Conservation (phyloP, 2,797 vertebrate species). For the Fringilla coelebs region DNA sequence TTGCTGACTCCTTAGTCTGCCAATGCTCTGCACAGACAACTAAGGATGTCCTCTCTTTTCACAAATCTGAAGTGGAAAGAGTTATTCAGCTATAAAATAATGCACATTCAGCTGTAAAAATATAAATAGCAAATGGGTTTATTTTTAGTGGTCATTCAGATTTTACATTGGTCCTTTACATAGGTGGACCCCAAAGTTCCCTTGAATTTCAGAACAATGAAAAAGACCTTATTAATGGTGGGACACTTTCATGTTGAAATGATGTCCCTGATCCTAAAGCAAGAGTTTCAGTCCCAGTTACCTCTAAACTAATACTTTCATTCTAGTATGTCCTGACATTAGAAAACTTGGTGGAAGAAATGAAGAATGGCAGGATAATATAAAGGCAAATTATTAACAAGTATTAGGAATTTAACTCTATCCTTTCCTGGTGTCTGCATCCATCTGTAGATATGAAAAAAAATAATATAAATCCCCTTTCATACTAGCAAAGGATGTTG, state of each 20-base stretch:
- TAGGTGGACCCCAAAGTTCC: not conserved
- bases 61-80: not conserved
- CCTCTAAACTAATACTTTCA: not conserved
- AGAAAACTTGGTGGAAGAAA: not conserved
- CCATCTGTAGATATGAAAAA: not conserved
- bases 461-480: not conserved
- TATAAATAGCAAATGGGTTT: not conserved
- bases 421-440: not conserved
- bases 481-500: not conserved
- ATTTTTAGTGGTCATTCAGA: not conserved
- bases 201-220: not conserved
- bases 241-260: not conserved
- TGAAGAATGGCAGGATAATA: not conserved
- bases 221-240: not conserved
- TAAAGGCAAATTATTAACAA: not conserved
- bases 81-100: no score
- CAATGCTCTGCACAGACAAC: not conserved
- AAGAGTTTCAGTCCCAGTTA: not conserved
- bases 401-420: not conserved
- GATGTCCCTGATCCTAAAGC: not conserved
- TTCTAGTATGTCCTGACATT: not conserved
- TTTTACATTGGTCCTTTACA: not conserved
- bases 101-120: not conserved
- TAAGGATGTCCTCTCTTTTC: not conserved
- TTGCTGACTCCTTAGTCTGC: not conserved